Conservation (phyloP, 2,797 vertebrate genomes). For the Dipus sagitta region DNA sequence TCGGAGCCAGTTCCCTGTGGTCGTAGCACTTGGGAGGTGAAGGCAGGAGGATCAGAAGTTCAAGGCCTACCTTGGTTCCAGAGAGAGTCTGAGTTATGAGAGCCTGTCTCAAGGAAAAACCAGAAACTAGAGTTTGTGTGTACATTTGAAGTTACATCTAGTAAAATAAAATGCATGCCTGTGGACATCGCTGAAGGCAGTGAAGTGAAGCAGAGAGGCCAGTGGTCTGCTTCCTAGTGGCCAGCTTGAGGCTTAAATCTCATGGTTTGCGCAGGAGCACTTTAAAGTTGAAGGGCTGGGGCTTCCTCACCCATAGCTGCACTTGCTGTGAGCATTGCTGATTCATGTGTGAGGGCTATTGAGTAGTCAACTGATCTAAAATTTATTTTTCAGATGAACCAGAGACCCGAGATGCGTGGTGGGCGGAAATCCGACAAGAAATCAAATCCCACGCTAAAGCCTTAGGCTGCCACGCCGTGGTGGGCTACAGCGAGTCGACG, state of each 20-base stretch:
- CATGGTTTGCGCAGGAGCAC: constrained; percentile 13
- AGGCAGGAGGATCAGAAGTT: neutral
- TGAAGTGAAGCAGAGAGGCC: neutral
- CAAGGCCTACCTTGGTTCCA: neutral
- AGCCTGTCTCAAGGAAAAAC: neutral
- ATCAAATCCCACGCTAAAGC: constrained; percentile 99
- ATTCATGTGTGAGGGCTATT: neutral
- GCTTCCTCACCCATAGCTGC: neutral
- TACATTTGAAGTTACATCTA: constrained; percentile 45
- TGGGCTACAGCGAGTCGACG: constrained; percentile 99
- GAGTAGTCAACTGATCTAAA: constrained; percentile 87
- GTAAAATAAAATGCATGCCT: constrained; percentile 21
- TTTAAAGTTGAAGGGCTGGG: constrained; percentile 49
- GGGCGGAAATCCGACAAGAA: constrained; percentile 99
- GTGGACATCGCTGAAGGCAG: constrained; percentile 26
- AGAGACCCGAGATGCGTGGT: constrained; percentile 99
- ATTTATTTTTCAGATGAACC: constrained; percentile 97
- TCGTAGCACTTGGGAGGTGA: neutral
- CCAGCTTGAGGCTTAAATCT: constrained; percentile 32
- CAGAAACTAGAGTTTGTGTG: constrained; percentile 39
- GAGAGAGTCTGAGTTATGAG: neutral
- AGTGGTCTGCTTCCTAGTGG: neutral
- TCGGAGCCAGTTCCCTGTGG: neutral
- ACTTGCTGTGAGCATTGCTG: constrained; percentile 55
- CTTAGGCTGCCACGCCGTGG: constrained; percentile 98